These are phyloP conservation scores for Melanchra persicariae DNA, from an alignment of 2,888 invertebrate species.

Conservation along the genomic window DNA sequence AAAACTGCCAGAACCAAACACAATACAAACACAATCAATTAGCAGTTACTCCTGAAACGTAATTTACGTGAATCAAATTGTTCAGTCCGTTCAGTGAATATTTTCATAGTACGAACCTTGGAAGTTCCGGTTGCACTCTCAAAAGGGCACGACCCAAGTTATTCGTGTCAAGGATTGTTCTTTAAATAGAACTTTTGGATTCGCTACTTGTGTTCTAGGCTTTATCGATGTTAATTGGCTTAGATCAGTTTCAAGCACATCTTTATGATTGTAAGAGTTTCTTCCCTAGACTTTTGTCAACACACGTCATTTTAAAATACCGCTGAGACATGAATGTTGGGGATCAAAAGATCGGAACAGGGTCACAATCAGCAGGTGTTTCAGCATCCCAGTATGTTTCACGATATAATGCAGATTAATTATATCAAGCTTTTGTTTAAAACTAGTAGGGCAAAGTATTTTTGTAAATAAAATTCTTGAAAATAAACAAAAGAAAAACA, in stretches of 20 bases:
- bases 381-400: too few species aligned
- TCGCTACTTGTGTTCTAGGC: slow-evolving; percentile 56
- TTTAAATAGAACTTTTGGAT: slow-evolving; percentile 77
- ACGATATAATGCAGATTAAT: too few species aligned
- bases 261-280: neutral
- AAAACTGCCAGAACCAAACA: neutral
- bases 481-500: too few species aligned
- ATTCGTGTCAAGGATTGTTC: slow-evolving; percentile 85
- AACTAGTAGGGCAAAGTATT: too few species aligned
- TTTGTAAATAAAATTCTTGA: too few species aligned
- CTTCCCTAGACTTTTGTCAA: neutral
- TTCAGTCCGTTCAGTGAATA: slow-evolving; percentile 49
- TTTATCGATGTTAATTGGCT: slow-evolving; percentile 38
- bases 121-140: slow-evolving; percentile 68
- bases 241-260: neutral
- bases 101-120: slow-evolving; percentile 75
- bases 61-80: slow-evolving; percentile 33
- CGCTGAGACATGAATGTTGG: neutral
- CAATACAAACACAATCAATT: neutral
- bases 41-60: slow-evolving; percentile 4
- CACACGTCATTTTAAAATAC: neutral
- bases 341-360: neutral
- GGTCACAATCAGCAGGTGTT: neutral
- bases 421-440: too few species aligned
- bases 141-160: slow-evolving; percentile 83